Base-by-base conservation (phyloP, 2,797 vertebrate species). In the Lacerta agilis region DNA sequence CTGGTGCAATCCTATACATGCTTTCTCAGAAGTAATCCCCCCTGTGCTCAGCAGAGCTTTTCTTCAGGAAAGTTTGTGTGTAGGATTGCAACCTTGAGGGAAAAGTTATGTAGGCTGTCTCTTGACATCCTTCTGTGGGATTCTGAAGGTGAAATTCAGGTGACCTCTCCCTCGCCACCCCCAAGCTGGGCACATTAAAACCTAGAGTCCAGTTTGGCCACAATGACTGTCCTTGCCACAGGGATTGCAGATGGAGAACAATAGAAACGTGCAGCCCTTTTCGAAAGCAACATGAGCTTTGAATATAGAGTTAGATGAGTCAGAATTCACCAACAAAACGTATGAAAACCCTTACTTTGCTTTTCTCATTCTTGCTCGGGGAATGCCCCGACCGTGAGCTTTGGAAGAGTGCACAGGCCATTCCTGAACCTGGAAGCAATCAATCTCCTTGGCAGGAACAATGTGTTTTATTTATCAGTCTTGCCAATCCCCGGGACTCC, bases 401-500 rank as follows among this genome's bases (percentile, higher is more conserved):
- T 91, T 89, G 84, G 88, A 58, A 78, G 75, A 84, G 87, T 86
- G 66, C 49, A 79, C 67, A 90, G 92, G 87, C 91, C 90, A 76
- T 66, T 85, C 92, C 88, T 93, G 90, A 94, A 94, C 88, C 91
- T 86, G 61, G 87, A 92, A 82, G 85, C 91, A 93, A 33, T 90
- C 88, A 90, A 91, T 90, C 81, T 94, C 91, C 94, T 93, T 92
- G 91, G 94, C 90, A 94, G 93, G 90, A 92, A 86, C 90, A 93
- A 86, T 77, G 88, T 18, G 41, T 91, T 95, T 95, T 93, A 94
- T 95, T 95, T 96, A 92, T 96, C 85, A 90, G 87, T 84, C 85
- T 90, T 95, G 94, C 94, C 95, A 95, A 90, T 94, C 93, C 92
- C 18, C 25, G 93, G 90, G 90, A 89, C 90, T 90, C 87, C 93